These are phyloP conservation scores for Diploscapter pachys DNA, from an alignment of 1,140 invertebrate genomes.

Conservation along the genomic window DNA sequence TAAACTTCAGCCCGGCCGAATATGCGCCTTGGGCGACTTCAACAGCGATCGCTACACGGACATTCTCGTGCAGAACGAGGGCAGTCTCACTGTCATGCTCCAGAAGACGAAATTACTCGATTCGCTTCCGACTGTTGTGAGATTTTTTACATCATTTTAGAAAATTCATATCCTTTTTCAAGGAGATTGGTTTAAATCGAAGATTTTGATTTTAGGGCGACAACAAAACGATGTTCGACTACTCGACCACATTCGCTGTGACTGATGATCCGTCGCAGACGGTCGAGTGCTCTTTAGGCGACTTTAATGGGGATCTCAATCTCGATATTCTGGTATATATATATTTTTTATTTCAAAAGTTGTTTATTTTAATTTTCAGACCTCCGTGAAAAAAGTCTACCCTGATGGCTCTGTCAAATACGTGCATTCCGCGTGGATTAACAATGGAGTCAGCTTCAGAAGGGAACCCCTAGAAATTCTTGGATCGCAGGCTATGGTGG, in stretches of 20 bases:
- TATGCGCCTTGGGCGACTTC: constrained; percentile 55
- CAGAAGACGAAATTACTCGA: constrained; percentile 26
- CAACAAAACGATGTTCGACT: constrained; percentile 15
- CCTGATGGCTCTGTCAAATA: not conserved
- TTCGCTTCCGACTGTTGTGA: not conserved
- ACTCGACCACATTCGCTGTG: constrained; percentile 1
- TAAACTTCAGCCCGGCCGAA: constrained; percentile 25
- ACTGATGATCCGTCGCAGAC: not conserved
- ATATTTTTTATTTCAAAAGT: not conserved
- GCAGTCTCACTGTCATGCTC: constrained; percentile 30
- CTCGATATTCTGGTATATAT: constrained; percentile 48
- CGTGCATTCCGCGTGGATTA: constrained; percentile 22
- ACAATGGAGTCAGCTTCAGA: not conserved
- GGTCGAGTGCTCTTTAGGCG: constrained; percentile 46
- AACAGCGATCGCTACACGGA: constrained; percentile 56
- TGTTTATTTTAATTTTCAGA: not conserved
- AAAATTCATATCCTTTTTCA: too few relatives aligned
- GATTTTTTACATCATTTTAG: too few relatives aligned
- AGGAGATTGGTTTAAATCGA: too few relatives aligned
- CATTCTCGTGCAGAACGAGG: constrained; percentile 46
- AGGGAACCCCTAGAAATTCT: constrained; percentile 12
- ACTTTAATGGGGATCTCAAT: constrained; percentile 54
- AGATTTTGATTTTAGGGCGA: too few relatives aligned
- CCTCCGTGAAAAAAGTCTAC: constrained; percentile 1
- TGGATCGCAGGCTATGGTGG: constrained; percentile 14